Base-by-base conservation (phyloP, 2,888 invertebrate genomes). In the Pherbina coryleti region DNA sequence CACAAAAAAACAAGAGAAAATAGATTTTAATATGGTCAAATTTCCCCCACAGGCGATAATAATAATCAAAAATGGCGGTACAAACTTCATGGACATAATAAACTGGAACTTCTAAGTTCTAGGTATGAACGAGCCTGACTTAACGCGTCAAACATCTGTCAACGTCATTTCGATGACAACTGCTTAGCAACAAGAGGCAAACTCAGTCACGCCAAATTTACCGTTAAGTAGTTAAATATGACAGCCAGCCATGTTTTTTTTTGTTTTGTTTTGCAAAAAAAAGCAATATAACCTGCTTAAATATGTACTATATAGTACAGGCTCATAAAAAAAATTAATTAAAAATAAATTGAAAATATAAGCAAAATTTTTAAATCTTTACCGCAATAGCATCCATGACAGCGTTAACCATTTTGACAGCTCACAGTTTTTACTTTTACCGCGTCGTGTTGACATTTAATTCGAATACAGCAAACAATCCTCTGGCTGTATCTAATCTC, bases 331-430 rank as follows among this genome's bases (percentile, higher is more conserved):
- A 9, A 22, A 55, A 55, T 19, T 55, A 55, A 55, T 19, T 55
- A 55, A 19, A 55, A 8, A 8, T 55, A 55, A 55, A 55, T 8
- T 5, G 19, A 55, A 55, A 55, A 55, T 22, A 19, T 19, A 19
- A 9, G n/a, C 22, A 19, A 55, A 55, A 55, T n/a, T 55, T 55
- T 19, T n/a, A 19, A 9, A 31, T 34, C 70, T 89, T 86, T 87
- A 90, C 89, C 89, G 89, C 89, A 85, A 90, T 89, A 82, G 89
- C 89, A 86, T 90, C 89, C 89, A 90, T 89, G 81, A 89, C 89
- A 79, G 89, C 89, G 84, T 89, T 89, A 83, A 89, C 89, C 89
- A 89, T 89, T 84, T 86, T 89, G 84, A 77, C 78, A 60, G 76
- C 76, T 79, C 66, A 74, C 74, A 28, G 55, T 64, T 44, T 71